Percentiles rank a stretch among this genome's conserved stretches.
These are phyloP conservation scores for Ammodytes dubius DNA, from an alignment of 2,113 vertebrate species.

Conservation along the genomic window DNA sequence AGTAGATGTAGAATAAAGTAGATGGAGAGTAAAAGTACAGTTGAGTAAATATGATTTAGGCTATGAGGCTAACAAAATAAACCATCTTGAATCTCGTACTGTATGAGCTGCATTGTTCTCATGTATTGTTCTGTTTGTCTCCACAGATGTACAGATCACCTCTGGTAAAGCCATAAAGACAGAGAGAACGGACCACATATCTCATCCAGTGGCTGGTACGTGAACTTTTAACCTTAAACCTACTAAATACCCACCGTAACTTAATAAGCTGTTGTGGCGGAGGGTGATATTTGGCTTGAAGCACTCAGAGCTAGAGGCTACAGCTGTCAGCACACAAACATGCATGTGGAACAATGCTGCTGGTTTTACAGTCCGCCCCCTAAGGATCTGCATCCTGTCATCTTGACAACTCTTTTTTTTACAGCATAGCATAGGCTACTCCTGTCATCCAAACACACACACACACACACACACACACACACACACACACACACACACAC, in stretches of 20 bases:
- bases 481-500: too few relatives aligned
- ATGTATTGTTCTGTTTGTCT: conserved; percentile 36
- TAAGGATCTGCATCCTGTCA: conserved; percentile 50
- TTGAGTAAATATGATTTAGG: too few relatives aligned
- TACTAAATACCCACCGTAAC: background rate
- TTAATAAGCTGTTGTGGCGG: conserved; percentile 36
- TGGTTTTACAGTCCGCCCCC: conserved; percentile 27
- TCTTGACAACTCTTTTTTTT: conserved; percentile 42
- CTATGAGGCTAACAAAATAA: too few relatives aligned
- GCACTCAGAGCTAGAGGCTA: conserved; percentile 20
- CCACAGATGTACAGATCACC: conserved; percentile 80
- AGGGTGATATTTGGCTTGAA: conserved; percentile 32
- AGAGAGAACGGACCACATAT: conserved; percentile 48
- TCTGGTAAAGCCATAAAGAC: conserved; percentile 65
- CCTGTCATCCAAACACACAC: too few relatives aligned
- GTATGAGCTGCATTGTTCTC: background rate
- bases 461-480: too few relatives aligned
- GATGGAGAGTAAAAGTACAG: too few relatives aligned
- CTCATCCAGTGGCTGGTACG: conserved; percentile 65
- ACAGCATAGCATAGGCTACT: background rate
- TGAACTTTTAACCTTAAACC: conserved; percentile 28
- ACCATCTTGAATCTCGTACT: background rate
- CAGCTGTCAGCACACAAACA: conserved; percentile 34
- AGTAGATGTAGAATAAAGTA: too few relatives aligned
- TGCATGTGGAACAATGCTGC: conserved; percentile 63